Percentiles rank a stretch among this genome's conserved stretches.
Evolutionary conservation across 2,113 vertebrate genomes (phyloP).

Genomic region (Tinamus guttatus): DNA sequence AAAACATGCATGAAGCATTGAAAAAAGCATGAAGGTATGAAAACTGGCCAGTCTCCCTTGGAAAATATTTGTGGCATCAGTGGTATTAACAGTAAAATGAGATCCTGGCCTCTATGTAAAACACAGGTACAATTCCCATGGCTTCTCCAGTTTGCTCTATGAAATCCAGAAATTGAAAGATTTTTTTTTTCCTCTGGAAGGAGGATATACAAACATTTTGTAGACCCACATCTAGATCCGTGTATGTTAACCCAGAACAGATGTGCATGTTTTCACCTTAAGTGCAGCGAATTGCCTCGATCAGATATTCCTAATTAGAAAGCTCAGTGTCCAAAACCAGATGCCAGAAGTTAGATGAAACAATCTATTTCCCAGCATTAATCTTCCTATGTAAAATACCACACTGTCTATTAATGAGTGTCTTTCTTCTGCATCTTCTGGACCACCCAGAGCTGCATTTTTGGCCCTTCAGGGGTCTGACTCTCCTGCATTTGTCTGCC

Average conservation of each 20-base stretch:
- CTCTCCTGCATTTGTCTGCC: not conserved
- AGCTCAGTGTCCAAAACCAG: not conserved
- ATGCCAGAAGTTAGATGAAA: not conserved
- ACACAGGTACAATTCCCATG: not conserved
- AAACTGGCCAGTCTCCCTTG: not conserved
- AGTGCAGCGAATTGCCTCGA: fast-evolving
- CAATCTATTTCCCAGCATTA: not conserved
- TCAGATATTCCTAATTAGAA: not conserved
- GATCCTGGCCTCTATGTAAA: not conserved
- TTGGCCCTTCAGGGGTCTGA: not conserved
- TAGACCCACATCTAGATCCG: not conserved
- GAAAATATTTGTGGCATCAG: not conserved
- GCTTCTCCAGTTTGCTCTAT: not conserved
- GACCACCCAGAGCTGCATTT: not conserved
- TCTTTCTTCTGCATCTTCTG: not conserved
- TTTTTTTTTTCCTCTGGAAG: not conserved
- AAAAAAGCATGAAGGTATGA: not conserved
- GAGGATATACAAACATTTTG: not conserved
- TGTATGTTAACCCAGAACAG: not conserved
- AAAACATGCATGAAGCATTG: too few relatives aligned
- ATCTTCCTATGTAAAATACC: not conserved
- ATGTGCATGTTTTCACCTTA: not conserved
- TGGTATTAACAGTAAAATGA: not conserved
- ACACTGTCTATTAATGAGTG: not conserved
- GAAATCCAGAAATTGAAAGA: not conserved